phyloP scores from a whole-genome alignment of 2,888 invertebrate genomes.

The Andrena bucephala region DNA sequence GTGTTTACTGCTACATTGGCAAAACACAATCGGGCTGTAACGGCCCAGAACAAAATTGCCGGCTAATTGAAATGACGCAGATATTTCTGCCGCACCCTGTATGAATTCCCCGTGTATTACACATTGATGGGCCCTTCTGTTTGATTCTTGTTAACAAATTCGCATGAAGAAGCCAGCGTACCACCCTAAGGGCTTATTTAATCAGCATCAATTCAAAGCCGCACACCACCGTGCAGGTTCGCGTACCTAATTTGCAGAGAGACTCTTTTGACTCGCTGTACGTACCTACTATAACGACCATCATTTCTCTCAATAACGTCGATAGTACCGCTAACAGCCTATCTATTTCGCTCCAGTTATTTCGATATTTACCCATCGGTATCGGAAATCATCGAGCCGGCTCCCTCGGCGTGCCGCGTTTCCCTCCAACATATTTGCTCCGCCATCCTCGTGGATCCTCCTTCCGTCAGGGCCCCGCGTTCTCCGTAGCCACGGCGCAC shows the following conservation, averaged over 20 bases:
- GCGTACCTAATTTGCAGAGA: background rate
- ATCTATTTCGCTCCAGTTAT: constrained; percentile 17
- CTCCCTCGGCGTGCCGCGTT: background rate
- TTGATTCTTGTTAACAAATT: too few species aligned
- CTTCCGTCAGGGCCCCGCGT: background rate
- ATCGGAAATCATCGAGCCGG: constrained; percentile 16
- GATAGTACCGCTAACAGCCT: constrained; percentile 14
- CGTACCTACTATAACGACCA: background rate
- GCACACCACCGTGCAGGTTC: constrained; percentile 7
- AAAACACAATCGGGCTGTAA: too few species aligned
- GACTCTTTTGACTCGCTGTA: background rate
- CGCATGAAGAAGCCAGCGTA: too few species aligned
- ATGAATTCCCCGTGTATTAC: too few species aligned
- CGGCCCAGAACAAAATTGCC: too few species aligned
- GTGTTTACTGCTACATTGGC: too few species aligned
- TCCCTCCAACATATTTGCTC: constrained; percentile 11
- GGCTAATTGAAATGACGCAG: too few species aligned
- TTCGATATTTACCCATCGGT: constrained; percentile 18
- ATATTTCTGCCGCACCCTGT: too few species aligned
- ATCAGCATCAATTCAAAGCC: constrained; percentile 7
- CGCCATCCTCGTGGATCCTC: constrained; percentile 1
- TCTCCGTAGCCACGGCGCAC: constrained; percentile 3
- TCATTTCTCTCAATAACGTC: background rate
- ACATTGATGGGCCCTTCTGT: too few species aligned
- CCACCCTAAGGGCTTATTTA: background rate